These are phyloP conservation scores for Marmota flaviventris DNA, from an alignment of 2,113 vertebrate species.

Conservation along the genomic window DNA sequence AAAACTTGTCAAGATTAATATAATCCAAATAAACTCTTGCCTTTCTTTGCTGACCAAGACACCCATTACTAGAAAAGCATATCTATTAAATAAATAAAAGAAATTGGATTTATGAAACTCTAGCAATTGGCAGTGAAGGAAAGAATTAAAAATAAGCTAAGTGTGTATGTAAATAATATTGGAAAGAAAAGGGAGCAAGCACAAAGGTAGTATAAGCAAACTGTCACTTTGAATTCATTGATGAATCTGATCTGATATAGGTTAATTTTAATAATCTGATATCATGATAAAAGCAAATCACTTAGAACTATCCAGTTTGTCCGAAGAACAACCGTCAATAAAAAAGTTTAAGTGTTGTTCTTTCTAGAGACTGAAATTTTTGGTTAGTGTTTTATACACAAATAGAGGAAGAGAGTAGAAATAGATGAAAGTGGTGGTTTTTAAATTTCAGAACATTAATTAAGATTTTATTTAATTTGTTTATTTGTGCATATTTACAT, in stretches of 20 bases:
- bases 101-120: neutral
- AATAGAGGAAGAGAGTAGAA: neutral
- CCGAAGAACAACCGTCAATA: neutral
- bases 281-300: neutral
- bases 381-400: neutral
- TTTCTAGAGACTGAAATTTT: neutral
- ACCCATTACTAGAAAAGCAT: neutral
- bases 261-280: neutral
- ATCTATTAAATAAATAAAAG: conserved; percentile 4
- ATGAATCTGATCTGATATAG: neutral
- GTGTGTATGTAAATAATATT: neutral
- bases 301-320: neutral
- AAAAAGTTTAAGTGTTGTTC: neutral
- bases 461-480: neutral
- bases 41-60: neutral
- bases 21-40: neutral
- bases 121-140: neutral
- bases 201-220: neutral
- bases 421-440: neutral
- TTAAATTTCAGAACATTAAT: neutral
- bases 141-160: neutral
- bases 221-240: neutral
- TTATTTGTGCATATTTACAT: neutral
- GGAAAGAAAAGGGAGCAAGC: neutral
- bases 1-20: neutral